A percentile compares a stretch with the other conserved stretches of the same genome.
Evolutionary conservation across 2,797 vertebrate species (phyloP).

Genomic region (Dicrostonyx torquatus): DNA sequence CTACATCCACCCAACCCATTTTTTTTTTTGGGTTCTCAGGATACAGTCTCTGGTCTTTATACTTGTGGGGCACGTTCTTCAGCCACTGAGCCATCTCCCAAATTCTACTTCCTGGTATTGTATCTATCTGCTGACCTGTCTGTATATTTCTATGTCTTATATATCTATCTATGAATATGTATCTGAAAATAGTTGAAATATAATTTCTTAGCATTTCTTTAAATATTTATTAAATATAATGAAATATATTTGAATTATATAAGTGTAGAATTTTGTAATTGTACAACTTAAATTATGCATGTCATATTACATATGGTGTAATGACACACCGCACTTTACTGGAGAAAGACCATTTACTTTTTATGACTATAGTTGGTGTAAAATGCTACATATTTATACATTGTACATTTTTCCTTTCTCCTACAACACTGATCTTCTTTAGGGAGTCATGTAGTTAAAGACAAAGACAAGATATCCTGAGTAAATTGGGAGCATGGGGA

Average conservation of each 20-base stretch:
- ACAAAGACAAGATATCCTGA: too few relatives aligned
- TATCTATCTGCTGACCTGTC: not conserved
- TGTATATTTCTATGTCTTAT: not conserved
- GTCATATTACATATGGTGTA: not conserved
- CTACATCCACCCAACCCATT: not conserved
- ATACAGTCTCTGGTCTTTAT: not conserved
- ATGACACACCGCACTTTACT: not conserved
- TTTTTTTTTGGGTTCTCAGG: not conserved
- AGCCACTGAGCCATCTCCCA: not conserved
- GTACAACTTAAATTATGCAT: not conserved
- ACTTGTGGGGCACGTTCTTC: not conserved
- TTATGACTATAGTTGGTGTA: not conserved
- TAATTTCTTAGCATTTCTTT: slow-evolving; percentile 9
- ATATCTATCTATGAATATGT: not conserved
- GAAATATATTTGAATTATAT: slow-evolving; percentile 17
- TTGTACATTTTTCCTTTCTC: not conserved
- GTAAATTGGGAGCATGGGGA: too few relatives aligned
- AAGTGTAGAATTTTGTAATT: slow-evolving; percentile 1
- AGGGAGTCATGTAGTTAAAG: not conserved
- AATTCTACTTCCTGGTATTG: not conserved
- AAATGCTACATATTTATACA: not conserved
- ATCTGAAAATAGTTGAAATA: slow-evolving; percentile 14
- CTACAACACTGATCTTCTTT: not conserved
- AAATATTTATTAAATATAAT: slow-evolving; percentile 2
- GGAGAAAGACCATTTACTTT: not conserved